Conservation (phyloP, 2,113 vertebrate genomes). For the Ptychochromis oligacanthus region DNA sequence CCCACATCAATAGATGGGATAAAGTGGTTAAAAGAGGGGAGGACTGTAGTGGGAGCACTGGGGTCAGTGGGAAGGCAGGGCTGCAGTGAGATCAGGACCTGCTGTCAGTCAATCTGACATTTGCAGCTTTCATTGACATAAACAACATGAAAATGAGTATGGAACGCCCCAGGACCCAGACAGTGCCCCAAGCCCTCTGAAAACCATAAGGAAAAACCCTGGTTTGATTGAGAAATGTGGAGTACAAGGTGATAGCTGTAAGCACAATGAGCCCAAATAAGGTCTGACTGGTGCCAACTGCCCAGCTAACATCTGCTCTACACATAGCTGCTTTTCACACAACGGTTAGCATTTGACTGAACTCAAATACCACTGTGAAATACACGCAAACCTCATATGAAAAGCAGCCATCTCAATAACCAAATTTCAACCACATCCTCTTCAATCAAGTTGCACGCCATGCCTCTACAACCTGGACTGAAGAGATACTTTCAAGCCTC, state of each 20-base stretch:
- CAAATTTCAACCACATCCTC: constrained; percentile 67
- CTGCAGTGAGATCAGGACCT: not conserved
- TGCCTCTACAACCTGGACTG: not conserved
- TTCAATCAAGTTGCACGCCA: constrained; percentile 1
- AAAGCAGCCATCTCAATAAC: constrained; percentile 29
- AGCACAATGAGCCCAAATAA: not conserved
- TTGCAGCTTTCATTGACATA: not conserved
- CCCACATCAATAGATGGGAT: not conserved
- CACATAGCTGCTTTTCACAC: not conserved
- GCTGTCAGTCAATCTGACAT: not conserved
- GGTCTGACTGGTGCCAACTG: not conserved
- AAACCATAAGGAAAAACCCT: not conserved
- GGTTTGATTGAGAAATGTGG: not conserved
- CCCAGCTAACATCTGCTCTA: not conserved
- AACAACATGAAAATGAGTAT: not conserved
- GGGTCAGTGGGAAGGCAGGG: not conserved
- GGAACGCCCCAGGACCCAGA: not conserved
- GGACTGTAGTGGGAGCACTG: not conserved
- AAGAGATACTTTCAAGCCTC: not conserved
- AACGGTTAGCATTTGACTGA: constrained; percentile 9
- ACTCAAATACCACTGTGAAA: not conserved
- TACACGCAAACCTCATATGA: not conserved
- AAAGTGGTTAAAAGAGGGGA: not conserved
- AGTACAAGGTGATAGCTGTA: no score
- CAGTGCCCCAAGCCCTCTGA: not conserved